Evolutionary conservation across 2,888 invertebrate species (phyloP).

Genomic region (Amphimallon solstitiale): DNA sequence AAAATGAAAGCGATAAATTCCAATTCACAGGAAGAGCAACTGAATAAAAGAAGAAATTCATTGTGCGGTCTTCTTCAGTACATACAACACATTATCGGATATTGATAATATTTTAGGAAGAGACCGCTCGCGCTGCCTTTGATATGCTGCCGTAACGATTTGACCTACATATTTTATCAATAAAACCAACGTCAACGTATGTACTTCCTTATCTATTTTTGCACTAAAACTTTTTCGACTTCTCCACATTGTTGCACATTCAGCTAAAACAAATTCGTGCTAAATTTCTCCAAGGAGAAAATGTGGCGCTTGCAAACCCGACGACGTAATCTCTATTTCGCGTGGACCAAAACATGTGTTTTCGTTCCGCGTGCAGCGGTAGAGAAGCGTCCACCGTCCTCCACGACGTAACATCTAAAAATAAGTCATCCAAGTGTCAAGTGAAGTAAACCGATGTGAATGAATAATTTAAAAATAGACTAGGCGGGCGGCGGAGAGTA

Average conservation of each 20-base stretch:
- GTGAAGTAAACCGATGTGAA: constrained; percentile 25
- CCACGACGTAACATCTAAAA: constrained; percentile 14
- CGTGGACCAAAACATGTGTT: constrained; percentile 5
- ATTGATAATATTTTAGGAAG: constrained; percentile 2
- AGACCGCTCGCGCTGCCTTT: background rate
- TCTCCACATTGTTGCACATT: background rate
- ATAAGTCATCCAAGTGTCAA: constrained; percentile 21
- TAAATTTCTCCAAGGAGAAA: background rate
- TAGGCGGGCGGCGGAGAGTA: background rate
- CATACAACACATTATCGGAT: background rate
- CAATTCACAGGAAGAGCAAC: background rate
- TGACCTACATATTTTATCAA: constrained; percentile 10
- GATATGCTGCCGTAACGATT: background rate
- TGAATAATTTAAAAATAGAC: constrained; percentile 32
- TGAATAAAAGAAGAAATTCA: background rate
- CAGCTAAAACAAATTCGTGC: background rate
- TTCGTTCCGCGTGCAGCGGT: background rate
- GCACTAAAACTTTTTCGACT: constrained; percentile 5
- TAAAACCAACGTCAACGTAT: constrained; percentile 7
- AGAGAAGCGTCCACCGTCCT: background rate
- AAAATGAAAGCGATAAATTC: background rate
- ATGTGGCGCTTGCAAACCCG: background rate
- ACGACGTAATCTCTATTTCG: background rate
- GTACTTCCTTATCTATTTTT: constrained; percentile 17
- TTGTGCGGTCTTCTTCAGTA: constrained; percentile 1